Conservation (phyloP, 2,113 vertebrate genomes). For the Burhinus bistriatus region DNA sequence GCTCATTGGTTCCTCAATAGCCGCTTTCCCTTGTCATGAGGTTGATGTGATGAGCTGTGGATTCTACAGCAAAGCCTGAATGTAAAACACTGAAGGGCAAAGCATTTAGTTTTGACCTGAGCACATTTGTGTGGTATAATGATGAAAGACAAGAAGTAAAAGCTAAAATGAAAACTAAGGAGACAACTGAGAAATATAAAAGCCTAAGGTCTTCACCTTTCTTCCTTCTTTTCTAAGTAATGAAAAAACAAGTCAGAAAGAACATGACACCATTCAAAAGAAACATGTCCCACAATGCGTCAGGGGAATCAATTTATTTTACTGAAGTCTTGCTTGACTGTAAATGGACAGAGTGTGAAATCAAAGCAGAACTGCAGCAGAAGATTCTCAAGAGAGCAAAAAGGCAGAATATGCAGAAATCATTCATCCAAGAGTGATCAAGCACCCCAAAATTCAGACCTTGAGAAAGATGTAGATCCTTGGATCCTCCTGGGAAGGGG, state of each 20-base stretch:
- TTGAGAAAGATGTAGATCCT: neutral
- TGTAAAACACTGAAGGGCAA: neutral
- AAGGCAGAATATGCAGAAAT: neutral
- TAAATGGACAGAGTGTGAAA: conserved; percentile 66
- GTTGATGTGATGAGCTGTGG: neutral
- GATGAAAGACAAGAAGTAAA: conserved; percentile 45
- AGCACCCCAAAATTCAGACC: neutral
- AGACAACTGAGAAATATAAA: conserved; percentile 42
- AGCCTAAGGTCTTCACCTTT: conserved; percentile 48
- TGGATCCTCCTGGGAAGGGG: neutral
- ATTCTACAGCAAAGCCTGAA: neutral
- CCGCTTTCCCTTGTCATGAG: neutral
- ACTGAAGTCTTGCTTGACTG: conserved; percentile 8
- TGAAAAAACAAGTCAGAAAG: conserved; percentile 5
- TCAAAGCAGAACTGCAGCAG: conserved; percentile 54
- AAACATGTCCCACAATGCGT: neutral
- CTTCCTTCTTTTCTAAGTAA: neutral
- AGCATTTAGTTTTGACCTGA: neutral
- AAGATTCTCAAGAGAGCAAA: neutral
- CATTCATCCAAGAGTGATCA: neutral
- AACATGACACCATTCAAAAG: conserved; percentile 28
- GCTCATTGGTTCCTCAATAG: neutral
- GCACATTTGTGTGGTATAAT: conserved; percentile 13
- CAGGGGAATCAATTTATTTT: conserved; percentile 27
- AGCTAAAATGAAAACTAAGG: conserved; percentile 47